phyloP scores from a whole-genome alignment of 2,113 vertebrate genomes.

The Megaceryle maxima region DNA sequence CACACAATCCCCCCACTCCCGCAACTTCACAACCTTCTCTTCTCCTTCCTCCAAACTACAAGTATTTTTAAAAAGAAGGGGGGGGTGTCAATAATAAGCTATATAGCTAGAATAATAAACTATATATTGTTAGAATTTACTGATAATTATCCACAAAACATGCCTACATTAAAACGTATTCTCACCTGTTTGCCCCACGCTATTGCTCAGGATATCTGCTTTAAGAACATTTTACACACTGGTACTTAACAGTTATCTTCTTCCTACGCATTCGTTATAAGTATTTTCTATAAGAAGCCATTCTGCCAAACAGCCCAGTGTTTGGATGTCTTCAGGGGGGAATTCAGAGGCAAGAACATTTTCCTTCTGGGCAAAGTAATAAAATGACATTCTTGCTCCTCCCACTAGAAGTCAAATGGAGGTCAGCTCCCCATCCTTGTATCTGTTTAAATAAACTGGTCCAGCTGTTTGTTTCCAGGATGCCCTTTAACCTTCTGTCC shows the following conservation, averaged over 20 bases:
- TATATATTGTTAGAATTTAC: not conserved
- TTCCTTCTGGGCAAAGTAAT: conserved; percentile 85
- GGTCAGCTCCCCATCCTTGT: conserved; percentile 84
- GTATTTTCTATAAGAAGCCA: conserved; percentile 62
- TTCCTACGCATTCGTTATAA: not conserved
- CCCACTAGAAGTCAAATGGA: conserved; percentile 81
- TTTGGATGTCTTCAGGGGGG: conserved; percentile 72
- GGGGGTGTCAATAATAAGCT: not conserved
- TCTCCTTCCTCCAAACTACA: not conserved
- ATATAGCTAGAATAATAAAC: not conserved
- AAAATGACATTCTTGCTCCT: conserved; percentile 86
- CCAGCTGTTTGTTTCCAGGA: conserved; percentile 86
- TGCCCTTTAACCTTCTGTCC: conserved; percentile 84
- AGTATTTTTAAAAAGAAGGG: not conserved
- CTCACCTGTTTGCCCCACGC: not conserved
- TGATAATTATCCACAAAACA: not conserved
- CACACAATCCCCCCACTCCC: no score
- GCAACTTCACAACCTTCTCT: not conserved
- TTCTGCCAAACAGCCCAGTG: conserved; percentile 62
- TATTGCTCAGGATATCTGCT: not conserved
- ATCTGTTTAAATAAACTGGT: conserved; percentile 91
- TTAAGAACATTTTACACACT: conserved; percentile 18
- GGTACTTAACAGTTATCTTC: conserved; percentile 46
- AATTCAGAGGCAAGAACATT: conserved; percentile 80
- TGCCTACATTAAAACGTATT: not conserved